These are phyloP conservation scores for Muntiacus reevesi DNA, from an alignment of 2,113 vertebrate genomes.

Conservation along the genomic window DNA sequence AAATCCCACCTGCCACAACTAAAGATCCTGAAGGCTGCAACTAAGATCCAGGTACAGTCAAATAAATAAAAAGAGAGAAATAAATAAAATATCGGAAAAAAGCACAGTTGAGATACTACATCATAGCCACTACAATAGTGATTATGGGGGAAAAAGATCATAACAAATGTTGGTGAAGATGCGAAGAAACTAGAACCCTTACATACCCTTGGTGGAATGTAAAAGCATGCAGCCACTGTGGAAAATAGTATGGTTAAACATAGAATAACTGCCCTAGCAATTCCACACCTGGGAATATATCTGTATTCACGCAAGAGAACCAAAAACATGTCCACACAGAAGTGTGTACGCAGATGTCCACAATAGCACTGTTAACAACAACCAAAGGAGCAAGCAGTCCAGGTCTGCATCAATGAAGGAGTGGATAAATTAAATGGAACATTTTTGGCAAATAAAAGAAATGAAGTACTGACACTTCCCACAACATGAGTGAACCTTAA, in stretches of 20 bases:
- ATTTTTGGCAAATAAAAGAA: not conserved
- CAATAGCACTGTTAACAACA: fast-evolving
- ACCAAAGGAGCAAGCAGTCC: not conserved
- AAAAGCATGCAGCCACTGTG: not conserved
- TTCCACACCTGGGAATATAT: not conserved
- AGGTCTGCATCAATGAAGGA: fast-evolving
- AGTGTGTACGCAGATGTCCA: not conserved
- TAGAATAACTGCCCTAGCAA: not conserved
- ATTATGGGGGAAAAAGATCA: not conserved
- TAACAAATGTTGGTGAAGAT: not conserved
- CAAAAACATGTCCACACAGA: not conserved
- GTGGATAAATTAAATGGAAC: not conserved
- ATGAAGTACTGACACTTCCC: not conserved
- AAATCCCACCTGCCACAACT: not conserved
- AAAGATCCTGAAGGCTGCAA: not conserved
- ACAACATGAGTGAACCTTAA: not conserved
- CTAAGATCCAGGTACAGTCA: not conserved
- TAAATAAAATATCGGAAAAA: not conserved
- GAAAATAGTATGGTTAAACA: not conserved
- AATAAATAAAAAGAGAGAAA: not conserved
- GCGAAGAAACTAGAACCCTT: not conserved
- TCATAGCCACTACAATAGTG: not conserved
- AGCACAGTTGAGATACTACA: not conserved
- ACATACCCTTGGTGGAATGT: not conserved
- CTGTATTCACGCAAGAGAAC: not conserved